phyloP scores from a whole-genome alignment of 2,797 vertebrate species.

The Semaprochilodus insignis region DNA sequence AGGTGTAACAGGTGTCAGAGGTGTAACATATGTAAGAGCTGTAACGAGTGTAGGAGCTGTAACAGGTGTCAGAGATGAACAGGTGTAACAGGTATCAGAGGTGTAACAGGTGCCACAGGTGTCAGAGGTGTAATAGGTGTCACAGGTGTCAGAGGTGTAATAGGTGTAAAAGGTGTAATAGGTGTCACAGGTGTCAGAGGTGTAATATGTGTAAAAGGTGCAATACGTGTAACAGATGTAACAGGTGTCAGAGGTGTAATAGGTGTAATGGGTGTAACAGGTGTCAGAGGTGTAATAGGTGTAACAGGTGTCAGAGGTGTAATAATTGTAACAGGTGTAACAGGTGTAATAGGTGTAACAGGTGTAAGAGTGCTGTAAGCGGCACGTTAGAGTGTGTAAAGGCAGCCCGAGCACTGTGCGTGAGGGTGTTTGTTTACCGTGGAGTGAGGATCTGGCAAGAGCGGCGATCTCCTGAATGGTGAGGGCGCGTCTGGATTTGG shows the following conservation, averaged over 20 bases:
- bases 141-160: too few species aligned
- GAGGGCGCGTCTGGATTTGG: conserved; percentile 95
- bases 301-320: too few species aligned
- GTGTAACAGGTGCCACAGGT: too few species aligned
- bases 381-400: not conserved
- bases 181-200: too few species aligned
- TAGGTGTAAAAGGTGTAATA: too few species aligned
- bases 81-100: not conserved
- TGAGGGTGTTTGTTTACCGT: conserved; percentile 77
- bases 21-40: too few species aligned
- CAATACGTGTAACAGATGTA: not conserved
- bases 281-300: too few species aligned
- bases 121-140: too few species aligned
- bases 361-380: not conserved
- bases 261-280: not conserved
- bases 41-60: not conserved
- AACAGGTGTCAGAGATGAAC: not conserved
- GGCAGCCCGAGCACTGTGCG: not conserved
- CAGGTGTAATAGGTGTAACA: not conserved
- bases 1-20: too few species aligned
- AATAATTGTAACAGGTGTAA: too few species aligned
- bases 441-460: conserved; percentile 93
- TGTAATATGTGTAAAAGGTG: not conserved
- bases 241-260: not conserved
- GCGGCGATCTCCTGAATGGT: conserved; percentile 98